Percentiles rank a stretch among this genome's conserved stretches.
Conservation (phyloP, 2,113 vertebrate species). For the Dipodomys spectabilis region DNA sequence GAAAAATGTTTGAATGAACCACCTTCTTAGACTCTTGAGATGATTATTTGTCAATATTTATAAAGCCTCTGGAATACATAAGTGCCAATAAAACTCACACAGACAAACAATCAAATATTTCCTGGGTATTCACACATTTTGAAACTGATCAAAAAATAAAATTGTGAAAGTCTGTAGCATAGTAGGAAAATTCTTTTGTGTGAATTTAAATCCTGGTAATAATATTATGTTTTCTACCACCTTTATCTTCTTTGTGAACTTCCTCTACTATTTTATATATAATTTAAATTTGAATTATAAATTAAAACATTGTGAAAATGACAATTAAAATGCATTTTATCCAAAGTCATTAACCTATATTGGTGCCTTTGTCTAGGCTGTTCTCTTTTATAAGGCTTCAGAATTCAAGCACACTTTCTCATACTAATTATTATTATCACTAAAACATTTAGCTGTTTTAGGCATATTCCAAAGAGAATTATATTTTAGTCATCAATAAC, state of each 20-base stretch:
- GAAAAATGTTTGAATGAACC: neutral
- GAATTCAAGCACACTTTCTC: constrained; percentile 18
- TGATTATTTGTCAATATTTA: constrained; percentile 35
- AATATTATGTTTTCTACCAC: neutral
- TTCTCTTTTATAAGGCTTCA: no score
- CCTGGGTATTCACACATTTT: neutral
- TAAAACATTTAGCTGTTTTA: neutral
- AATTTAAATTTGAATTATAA: constrained; percentile 31
- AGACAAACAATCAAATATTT: neutral
- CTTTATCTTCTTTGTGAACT: neutral
- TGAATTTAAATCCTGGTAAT: neutral
- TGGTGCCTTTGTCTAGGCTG: neutral
- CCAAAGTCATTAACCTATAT: neutral
- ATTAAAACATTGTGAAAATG: neutral
- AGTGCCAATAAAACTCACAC: neutral
- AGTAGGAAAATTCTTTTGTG: neutral
- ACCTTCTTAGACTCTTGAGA: neutral
- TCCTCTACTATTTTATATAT: neutral
- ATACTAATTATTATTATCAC: neutral
- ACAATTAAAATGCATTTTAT: constrained; percentile 12
- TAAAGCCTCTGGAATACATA: neutral
- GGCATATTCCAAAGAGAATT: neutral
- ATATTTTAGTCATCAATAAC: constrained; percentile 41
- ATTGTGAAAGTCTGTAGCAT: neutral
- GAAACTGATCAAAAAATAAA: neutral